Percentiles rank a stretch among this genome's conserved stretches.
Conservation (phyloP, 1,140 invertebrate genomes). For the Myzus persicae region DNA sequence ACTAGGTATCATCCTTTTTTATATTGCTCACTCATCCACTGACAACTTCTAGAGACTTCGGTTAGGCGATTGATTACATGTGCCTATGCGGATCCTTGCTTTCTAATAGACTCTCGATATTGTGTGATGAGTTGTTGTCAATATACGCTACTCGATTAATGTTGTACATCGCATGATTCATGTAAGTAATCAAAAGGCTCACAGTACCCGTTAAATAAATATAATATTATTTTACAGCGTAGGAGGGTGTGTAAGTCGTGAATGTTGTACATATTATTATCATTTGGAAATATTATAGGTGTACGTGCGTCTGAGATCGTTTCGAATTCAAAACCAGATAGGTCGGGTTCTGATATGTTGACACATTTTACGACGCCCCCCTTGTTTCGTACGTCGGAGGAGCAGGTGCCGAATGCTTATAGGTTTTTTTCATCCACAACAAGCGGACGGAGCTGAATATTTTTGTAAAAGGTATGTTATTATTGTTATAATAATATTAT, state of each 20-base stretch:
- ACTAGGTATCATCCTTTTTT: too few relatives aligned
- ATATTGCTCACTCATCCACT: too few relatives aligned
- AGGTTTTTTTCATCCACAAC: neutral
- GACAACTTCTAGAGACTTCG: too few relatives aligned
- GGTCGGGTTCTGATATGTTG: slow-evolving; percentile 13
- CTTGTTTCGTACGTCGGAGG: neutral
- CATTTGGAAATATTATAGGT: neutral
- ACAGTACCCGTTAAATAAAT: neutral
- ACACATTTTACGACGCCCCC: slow-evolving; percentile 27
- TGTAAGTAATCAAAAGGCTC: neutral
- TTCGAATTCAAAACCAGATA: neutral
- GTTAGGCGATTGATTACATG: too few relatives aligned
- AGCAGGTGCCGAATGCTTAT: slow-evolving; percentile 30
- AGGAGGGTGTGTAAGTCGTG: neutral
- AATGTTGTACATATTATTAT: neutral
- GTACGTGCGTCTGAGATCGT: neutral
- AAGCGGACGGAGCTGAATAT: neutral
- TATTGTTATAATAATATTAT: neutral
- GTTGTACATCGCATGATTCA: too few relatives aligned
- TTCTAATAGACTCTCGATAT: too few relatives aligned
- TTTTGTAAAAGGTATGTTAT: neutral
- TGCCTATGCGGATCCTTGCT: too few relatives aligned
- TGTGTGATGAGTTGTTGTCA: too few relatives aligned
- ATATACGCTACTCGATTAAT: too few relatives aligned
- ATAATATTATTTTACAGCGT: neutral